These are phyloP conservation scores for Deroptyus accipitrinus DNA, from an alignment of 2,113 vertebrate genomes.

Conservation along the genomic window DNA sequence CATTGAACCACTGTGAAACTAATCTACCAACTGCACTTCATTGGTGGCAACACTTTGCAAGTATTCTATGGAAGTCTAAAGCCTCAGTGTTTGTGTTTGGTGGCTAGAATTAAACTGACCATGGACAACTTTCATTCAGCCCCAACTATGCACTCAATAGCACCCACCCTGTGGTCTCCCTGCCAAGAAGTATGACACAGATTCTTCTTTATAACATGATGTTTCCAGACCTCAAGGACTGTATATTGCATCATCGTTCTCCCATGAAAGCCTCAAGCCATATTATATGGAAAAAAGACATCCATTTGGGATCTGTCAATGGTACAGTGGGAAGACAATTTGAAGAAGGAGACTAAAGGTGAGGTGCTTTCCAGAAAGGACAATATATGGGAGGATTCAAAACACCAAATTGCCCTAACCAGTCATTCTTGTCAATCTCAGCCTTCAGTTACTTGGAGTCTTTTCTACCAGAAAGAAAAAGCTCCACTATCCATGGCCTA, in stretches of 20 bases:
- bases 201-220: background rate
- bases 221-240: background rate
- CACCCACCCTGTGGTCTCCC: background rate
- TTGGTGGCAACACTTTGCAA: background rate
- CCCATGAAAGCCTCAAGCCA: background rate
- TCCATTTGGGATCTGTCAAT: background rate
- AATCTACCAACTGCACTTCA: background rate
- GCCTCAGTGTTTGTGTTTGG: background rate
- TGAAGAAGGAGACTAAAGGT: background rate
- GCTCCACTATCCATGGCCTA: background rate
- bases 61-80: background rate
- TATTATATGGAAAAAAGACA: too few species aligned
- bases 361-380: background rate
- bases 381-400: background rate
- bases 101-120: background rate
- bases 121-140: background rate
- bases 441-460: background rate
- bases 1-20: background rate
- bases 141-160: rapidly evolving
- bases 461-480: background rate
- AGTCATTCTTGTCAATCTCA: background rate
- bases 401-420: background rate
- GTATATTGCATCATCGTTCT: background rate
- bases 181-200: background rate
- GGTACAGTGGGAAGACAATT: background rate